Conservation (phyloP, 2,888 invertebrate species). For the Rhabditophanes sp. region DNA sequence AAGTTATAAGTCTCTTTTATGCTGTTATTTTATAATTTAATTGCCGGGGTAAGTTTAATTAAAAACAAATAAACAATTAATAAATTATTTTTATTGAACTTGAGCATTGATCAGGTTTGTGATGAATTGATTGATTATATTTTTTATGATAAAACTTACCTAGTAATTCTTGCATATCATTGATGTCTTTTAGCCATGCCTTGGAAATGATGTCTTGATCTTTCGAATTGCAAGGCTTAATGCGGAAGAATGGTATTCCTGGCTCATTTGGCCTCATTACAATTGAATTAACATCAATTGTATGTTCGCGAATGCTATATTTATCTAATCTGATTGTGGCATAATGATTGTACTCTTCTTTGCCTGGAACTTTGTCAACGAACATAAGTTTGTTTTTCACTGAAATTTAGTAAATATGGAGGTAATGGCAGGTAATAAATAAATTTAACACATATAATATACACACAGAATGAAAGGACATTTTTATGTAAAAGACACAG, state of each 20-base stretch:
- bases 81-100: no score
- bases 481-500: no score
- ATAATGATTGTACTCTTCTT: slow-evolving; percentile 19
- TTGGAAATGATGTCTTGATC: slow-evolving; percentile 42
- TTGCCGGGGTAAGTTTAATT: no score
- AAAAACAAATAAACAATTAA: no score
- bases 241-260: slow-evolving; percentile 29
- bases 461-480: no score
- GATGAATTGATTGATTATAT: slow-evolving; percentile 2
- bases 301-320: slow-evolving; percentile 43
- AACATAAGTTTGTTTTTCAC: slow-evolving; percentile 29
- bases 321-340: slow-evolving; percentile 35
- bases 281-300: slow-evolving; percentile 41
- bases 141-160: slow-evolving; percentile 24
- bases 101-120: not conserved
- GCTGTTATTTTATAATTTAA: no score
- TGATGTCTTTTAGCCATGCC: slow-evolving; percentile 46
- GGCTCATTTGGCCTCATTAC: slow-evolving; percentile 33
- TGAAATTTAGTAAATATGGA: no score
- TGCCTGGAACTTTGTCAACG: slow-evolving; percentile 32
- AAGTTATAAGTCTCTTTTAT: no score
- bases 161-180: slow-evolving; percentile 42
- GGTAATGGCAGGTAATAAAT: not conserved
- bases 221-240: slow-evolving; percentile 28
- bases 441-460: no score